Percentiles rank a stretch among this genome's conserved stretches.
Evolutionary conservation across 2,797 vertebrate genomes (phyloP).

Genomic region (Melopsittacus undulatus): DNA sequence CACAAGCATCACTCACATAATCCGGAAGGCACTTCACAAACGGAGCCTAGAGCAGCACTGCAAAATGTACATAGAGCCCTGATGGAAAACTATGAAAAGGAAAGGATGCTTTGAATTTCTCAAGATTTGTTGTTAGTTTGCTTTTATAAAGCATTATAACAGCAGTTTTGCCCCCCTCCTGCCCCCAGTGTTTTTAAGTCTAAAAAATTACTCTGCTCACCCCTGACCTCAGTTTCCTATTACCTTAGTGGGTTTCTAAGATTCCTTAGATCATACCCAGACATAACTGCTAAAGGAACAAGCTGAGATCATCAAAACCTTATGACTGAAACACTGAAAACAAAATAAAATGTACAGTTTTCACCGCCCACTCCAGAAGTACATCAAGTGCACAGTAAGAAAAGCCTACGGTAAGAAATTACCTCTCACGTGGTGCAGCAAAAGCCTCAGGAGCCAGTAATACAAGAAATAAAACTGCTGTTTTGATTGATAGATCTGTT

Average conservation of each 20-base stretch:
- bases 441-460: constrained; percentile 69
- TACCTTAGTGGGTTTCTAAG: constrained; percentile 27
- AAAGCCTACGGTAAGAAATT: constrained; percentile 57
- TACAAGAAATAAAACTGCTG: constrained; percentile 68
- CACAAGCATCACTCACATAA: background rate
- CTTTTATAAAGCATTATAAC: constrained; percentile 39
- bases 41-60: background rate
- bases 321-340: constrained; percentile 45
- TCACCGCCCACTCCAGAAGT: constrained; percentile 55
- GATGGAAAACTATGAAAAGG: constrained; percentile 35
- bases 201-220: constrained; percentile 38
- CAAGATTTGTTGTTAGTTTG: constrained; percentile 19
- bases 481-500: constrained; percentile 70
- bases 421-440: constrained; percentile 50
- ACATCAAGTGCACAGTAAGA: constrained; percentile 61
- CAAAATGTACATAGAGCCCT: background rate
- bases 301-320: constrained; percentile 64
- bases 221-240: constrained; percentile 43
- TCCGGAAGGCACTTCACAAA: background rate
- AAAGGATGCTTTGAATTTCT: constrained; percentile 47
- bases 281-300: constrained; percentile 52
- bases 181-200: constrained; percentile 16
- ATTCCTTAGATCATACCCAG: constrained; percentile 59
- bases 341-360: constrained; percentile 64
- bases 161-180: background rate